Percentiles rank a stretch among this genome's conserved stretches.
These are phyloP conservation scores for Drosophila kikkawai DNA, from an alignment of 1,140 invertebrate genomes.

Conservation along the genomic window DNA sequence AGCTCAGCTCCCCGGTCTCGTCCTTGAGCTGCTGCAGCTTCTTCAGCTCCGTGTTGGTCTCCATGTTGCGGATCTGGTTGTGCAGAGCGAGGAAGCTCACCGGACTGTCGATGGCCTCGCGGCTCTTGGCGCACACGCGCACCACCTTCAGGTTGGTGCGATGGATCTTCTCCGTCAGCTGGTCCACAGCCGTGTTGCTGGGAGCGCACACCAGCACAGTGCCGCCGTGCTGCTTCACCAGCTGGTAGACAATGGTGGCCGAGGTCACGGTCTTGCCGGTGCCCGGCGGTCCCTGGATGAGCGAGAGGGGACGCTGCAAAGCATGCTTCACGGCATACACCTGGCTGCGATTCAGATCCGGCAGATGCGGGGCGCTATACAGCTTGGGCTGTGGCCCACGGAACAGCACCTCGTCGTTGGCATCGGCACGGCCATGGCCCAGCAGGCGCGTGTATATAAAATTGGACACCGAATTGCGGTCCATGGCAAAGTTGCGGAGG, in stretches of 20 bases:
- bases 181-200: constrained; percentile 99
- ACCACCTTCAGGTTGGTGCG: constrained; percentile 98
- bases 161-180: constrained; percentile 99
- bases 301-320: constrained; percentile 96
- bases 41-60: constrained; percentile 94
- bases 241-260: constrained; percentile 99
- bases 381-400: constrained; percentile 95
- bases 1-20: constrained; percentile 97
- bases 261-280: constrained; percentile 99
- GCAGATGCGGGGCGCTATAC: constrained; percentile 98
- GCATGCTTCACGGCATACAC: constrained; percentile 99
- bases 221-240: constrained; percentile 97
- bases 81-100: constrained; percentile 98
- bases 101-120: constrained; percentile 99
- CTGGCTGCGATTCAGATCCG: constrained; percentile 98
- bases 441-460: constrained; percentile 99
- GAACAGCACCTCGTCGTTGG: constrained; percentile 97
- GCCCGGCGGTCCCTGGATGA: constrained; percentile 96
- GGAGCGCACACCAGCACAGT: constrained; percentile 99
- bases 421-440: constrained; percentile 93
- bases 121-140: constrained; percentile 97
- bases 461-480: constrained; percentile 97
- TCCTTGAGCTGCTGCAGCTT: constrained; percentile 99
- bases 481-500: constrained; percentile 97
- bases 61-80: constrained; percentile 98